These are phyloP conservation scores for Xylocopa sonorina DNA, from an alignment of 1,140 invertebrate species.

Conservation along the genomic window DNA sequence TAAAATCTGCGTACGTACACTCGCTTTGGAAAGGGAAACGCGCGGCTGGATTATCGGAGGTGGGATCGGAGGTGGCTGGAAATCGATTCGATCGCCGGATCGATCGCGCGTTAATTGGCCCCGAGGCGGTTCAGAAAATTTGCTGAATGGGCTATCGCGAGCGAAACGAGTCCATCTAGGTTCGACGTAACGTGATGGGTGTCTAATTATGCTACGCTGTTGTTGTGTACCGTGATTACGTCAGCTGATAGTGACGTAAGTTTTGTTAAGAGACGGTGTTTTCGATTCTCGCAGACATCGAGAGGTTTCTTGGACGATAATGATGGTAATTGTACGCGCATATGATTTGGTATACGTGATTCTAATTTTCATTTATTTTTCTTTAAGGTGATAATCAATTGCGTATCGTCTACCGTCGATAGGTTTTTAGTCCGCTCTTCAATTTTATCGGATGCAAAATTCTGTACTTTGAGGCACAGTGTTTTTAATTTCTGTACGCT, in stretches of 20 bases:
- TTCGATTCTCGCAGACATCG: background rate
- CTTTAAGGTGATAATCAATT: no score
- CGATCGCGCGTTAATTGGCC: background rate
- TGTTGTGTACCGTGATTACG: background rate
- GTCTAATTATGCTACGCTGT: slow-evolving; percentile 11
- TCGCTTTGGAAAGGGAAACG: background rate
- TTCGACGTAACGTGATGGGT: background rate
- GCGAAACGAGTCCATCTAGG: background rate
- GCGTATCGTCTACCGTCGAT: no score
- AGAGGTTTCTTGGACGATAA: background rate
- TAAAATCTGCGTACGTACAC: background rate
- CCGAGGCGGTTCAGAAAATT: background rate
- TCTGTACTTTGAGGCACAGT: no score
- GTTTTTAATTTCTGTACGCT: no score
- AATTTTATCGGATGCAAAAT: no score
- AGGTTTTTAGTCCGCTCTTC: no score
- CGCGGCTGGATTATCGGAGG: background rate
- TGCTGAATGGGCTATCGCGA: background rate
- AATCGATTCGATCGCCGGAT: background rate
- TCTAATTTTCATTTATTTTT: no score
- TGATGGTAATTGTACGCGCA: no score
- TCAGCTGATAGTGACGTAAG: background rate
- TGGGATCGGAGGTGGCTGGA: background rate
- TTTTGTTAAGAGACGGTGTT: background rate
- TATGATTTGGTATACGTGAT: no score